Evolutionary conservation across 2,888 invertebrate species (phyloP).

Genomic region (Campoletis raptor): DNA sequence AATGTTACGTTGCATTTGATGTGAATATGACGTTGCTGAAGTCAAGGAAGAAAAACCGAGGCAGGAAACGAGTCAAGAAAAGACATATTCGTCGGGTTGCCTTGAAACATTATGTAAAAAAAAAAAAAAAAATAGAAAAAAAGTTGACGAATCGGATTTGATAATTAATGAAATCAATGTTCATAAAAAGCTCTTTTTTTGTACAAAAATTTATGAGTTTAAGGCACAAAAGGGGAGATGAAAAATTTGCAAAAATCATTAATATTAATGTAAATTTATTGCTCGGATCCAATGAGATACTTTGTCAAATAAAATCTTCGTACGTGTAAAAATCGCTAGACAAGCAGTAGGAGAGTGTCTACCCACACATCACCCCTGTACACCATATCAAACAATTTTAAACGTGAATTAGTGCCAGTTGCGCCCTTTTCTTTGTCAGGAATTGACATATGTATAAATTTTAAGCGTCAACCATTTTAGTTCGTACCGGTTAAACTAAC

Average conservation of each 20-base stretch:
- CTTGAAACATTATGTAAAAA: not conserved
- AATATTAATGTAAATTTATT: not conserved
- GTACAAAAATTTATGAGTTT: not conserved
- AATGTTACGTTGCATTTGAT: not conserved
- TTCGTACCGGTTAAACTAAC: slow-evolving; percentile 48
- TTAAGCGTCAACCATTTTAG: slow-evolving; percentile 36
- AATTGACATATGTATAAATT: slow-evolving; percentile 5
- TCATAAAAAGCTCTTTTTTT: not conserved
- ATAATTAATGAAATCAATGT: not conserved
- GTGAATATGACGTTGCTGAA: not conserved
- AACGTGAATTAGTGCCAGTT: not conserved
- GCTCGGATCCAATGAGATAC: slow-evolving; percentile 18
- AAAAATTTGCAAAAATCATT: slow-evolving; percentile 16
- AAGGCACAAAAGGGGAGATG: slow-evolving; percentile 11
- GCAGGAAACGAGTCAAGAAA: not conserved
- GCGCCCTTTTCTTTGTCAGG: not conserved
- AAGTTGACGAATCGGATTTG: not conserved
- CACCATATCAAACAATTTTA: slow-evolving; percentile 2
- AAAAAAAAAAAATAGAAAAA: not conserved
- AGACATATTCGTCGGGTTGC: not conserved
- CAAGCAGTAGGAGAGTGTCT: not conserved
- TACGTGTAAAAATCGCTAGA: slow-evolving; percentile 9
- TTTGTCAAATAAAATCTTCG: slow-evolving; percentile 5
- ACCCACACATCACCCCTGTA: not conserved
- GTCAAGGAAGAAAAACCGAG: not conserved